A percentile compares a stretch with the other conserved stretches of the same genome.
These are phyloP conservation scores for Strix uralensis DNA, from an alignment of 2,113 vertebrate genomes.

Conservation along the genomic window DNA sequence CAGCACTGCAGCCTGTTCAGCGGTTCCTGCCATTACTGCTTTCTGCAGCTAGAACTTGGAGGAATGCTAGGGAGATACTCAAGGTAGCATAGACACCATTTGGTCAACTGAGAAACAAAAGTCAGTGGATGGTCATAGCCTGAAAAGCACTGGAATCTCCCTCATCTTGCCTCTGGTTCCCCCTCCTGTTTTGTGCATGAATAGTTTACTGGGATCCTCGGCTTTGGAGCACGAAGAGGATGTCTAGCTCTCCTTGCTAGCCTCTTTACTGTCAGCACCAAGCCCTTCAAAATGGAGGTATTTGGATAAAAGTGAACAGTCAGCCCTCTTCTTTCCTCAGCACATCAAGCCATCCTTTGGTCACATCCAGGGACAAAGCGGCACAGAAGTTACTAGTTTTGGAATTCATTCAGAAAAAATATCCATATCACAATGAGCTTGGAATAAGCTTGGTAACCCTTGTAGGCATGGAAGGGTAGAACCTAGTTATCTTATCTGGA, in stretches of 20 bases:
- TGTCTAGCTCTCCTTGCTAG: background rate
- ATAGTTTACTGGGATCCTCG: background rate
- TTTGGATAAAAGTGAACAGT: background rate
- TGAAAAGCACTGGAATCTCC: background rate
- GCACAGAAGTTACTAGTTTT: background rate
- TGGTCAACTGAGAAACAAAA: background rate
- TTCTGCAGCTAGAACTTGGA: background rate
- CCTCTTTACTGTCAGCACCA: background rate
- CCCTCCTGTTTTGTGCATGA: background rate
- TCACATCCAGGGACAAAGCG: background rate
- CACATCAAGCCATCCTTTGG: background rate
- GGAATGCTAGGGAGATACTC: background rate
- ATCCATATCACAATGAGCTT: background rate
- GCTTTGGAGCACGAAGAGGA: background rate
- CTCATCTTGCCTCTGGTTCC: background rate
- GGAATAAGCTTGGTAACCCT: background rate
- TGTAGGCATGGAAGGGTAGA: background rate
- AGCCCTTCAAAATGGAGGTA: background rate
- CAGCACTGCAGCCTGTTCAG: background rate
- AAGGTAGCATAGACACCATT: background rate
- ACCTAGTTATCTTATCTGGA: background rate
- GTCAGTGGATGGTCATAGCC: background rate
- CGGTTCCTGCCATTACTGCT: background rate
- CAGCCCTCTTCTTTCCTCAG: background rate
- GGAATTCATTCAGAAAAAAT: background rate